Base-by-base conservation (phyloP, 1,140 invertebrate species). In the Megalopta genalis region DNA sequence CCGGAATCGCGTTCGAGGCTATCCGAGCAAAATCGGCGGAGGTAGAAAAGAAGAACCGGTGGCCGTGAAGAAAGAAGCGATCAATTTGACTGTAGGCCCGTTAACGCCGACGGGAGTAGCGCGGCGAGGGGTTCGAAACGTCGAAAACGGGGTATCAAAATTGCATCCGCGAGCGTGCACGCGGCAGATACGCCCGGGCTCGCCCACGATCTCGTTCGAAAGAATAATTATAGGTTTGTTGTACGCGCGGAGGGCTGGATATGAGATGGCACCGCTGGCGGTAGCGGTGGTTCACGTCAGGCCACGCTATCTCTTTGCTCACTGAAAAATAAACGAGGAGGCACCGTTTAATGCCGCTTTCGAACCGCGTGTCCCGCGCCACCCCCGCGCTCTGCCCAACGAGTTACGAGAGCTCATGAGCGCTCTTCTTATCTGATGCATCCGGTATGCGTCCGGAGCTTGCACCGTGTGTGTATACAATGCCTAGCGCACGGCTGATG, bases 311-410 rank as follows among this genome's bases (percentile, higher is more conserved):
- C 80, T 80, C 25, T 39, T 46, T 69, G 80, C 77, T 70, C 80
- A 83, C 81, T 86, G 81, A 86, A 86, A 86, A 86, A 86, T 83
- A 86, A 86, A 86, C 80, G 79, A 81, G 60, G 18, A 72, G 59
- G 62, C 76, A 86, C 60, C 64, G 73, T 59, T 79, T 66, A 60
- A 81, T 77, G 74, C 76, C 46, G 69, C 71, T 83, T 54, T 59
- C 83, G 62, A 78, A 46, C 60, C 23, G 68, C 54, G n/a, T 46
- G 42, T 14, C 46, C 5, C 18, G 49, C 49, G 16, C 66, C 57
- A 57, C 27, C 69, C 68, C 27, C 23, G 49, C 49, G 49, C 49
- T 7, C 27, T 5, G 67, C 16, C 60, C 32, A 59, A 75, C 59
- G 54, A 83, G 60, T 69, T 73, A 68, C 52, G 65, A 59, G 62